Evolutionary conservation across 2,113 vertebrate species (phyloP), one percentile per base, ranked within the genome.

Genomic region (Bufo gargarizans): DNA sequence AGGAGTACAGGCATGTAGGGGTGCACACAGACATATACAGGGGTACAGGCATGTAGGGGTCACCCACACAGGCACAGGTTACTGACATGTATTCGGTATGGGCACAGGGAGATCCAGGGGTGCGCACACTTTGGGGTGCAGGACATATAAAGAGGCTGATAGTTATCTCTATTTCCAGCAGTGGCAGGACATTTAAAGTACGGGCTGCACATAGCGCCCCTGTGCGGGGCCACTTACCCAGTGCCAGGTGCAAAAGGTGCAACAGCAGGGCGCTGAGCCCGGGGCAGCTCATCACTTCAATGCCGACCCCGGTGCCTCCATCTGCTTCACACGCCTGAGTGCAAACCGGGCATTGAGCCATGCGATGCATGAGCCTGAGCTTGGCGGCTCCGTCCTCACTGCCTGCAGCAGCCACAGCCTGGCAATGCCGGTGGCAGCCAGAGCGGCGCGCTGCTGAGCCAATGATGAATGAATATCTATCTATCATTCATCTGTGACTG

Each of bases 201-300:
- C 43, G 2, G 1, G 76, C 77, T 6, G 56, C 84, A 22, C 2
- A 45, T 50, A 63, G 78, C 59, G n/a, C 20, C 19, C n/a, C 76
- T 49, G 4, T 63, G 49, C 9, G 19, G 19, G 55, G 80, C n/a
- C 74, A 94, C 94, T 94, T 91, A 95, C 94, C 94, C 84, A 92
- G 91, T 79, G 84, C 92, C 89, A 92, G 91, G 85, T 94, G 88
- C 71, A 93, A 86, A 76, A 93, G 92, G 76, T 91, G 90, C 86
- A 92, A 87, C 8, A 94, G 91, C 88, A 95, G 93, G 77, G 93
- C 86, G 86, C 91, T 91, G 49, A 89, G 85, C 85, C 77, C 88
- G 88, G 87, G 65, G 88, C 61, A 80, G 88, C 45, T 91, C 90
- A 90, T 90, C 45, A 90, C 91, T 82, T 89, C 91, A 90, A 92